Percentiles rank a stretch among this genome's conserved stretches.
Evolutionary conservation across 2,113 vertebrate genomes (phyloP).

Genomic region (Smithornis capensis): DNA sequence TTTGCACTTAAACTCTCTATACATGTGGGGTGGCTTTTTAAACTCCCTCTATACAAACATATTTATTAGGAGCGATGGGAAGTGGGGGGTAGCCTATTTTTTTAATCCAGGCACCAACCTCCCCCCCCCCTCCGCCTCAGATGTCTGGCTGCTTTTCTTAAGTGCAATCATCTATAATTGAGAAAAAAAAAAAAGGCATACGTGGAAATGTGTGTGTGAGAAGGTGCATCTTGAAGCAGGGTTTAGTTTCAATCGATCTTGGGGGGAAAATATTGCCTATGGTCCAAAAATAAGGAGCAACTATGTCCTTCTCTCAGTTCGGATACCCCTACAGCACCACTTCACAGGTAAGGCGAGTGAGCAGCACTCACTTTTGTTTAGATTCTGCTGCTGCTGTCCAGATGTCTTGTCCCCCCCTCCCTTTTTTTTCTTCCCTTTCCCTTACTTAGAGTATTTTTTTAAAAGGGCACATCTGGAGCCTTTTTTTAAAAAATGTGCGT

Average conservation of each 20-base stretch:
- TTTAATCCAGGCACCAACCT: constrained; percentile 74
- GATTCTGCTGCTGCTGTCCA: constrained; percentile 54
- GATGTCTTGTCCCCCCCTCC: constrained; percentile 44
- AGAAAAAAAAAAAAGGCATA: constrained; percentile 78
- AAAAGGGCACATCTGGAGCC: constrained; percentile 61
- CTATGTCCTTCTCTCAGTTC: constrained; percentile 98
- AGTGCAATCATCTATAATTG: constrained; percentile 91
- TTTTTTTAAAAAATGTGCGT: constrained; percentile 48
- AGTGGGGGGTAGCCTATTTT: constrained; percentile 74
- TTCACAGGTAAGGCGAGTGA: constrained; percentile 90
- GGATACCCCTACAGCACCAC: constrained; percentile 94
- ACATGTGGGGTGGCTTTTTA: constrained; percentile 67
- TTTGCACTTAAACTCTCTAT: constrained; percentile 80
- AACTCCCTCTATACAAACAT: constrained; percentile 71
- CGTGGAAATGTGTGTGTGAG: constrained; percentile 84
- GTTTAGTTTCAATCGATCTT: constrained; percentile 89
- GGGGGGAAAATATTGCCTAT: constrained; percentile 84
- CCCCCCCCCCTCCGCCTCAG: background rate
- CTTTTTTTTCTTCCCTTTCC: constrained; percentile 48
- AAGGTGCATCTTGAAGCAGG: constrained; percentile 83
- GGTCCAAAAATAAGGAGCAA: constrained; percentile 85
- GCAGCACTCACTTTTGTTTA: constrained; percentile 62
- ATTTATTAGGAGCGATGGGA: constrained; percentile 62
- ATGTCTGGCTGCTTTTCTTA: constrained; percentile 78
- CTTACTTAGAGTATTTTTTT: constrained; percentile 49